A percentile compares a stretch with the other conserved stretches of the same genome.
Conservation (phyloP, 2,113 vertebrate genomes). For the Riparia riparia region DNA sequence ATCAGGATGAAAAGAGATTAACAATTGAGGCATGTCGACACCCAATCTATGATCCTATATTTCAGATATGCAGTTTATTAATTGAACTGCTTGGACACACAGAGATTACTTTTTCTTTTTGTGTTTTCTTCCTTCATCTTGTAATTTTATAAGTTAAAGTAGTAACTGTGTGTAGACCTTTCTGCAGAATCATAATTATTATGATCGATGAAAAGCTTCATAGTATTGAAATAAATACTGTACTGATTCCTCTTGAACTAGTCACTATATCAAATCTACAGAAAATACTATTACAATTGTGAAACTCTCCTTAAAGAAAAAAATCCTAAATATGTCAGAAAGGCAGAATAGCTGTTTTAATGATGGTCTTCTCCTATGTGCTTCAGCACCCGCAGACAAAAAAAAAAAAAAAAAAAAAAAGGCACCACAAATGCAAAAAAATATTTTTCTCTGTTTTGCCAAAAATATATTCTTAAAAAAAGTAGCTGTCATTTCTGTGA, state of each 20-base stretch:
- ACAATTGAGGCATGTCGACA: not conserved
- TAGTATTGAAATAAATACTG: not conserved
- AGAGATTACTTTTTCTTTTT: not conserved
- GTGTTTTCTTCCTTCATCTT: not conserved
- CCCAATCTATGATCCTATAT: not conserved
- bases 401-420: conserved; percentile 33
- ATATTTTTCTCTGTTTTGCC: conserved; percentile 80
- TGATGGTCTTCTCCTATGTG: not conserved
- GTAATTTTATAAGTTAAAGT: not conserved
- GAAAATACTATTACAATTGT: not conserved
- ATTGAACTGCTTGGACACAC: not conserved
- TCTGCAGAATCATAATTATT: not conserved
- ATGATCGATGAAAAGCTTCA: not conserved
- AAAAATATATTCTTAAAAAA: conserved; percentile 80
- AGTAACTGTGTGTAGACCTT: not conserved
- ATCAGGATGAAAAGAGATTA: not conserved
- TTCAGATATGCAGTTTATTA: not conserved
- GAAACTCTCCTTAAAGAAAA: not conserved
- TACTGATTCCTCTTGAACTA: not conserved
- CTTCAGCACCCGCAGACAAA: conserved; percentile 6
- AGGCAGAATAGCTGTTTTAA: not conserved
- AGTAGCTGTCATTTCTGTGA: conserved; percentile 78
- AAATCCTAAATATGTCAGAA: not conserved
- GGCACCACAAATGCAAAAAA: conserved; percentile 75
- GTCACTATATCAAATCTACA: not conserved